These are phyloP conservation scores for Meloidogyne hapla DNA, from an alignment of 1,140 invertebrate species.

Conservation along the genomic window DNA sequence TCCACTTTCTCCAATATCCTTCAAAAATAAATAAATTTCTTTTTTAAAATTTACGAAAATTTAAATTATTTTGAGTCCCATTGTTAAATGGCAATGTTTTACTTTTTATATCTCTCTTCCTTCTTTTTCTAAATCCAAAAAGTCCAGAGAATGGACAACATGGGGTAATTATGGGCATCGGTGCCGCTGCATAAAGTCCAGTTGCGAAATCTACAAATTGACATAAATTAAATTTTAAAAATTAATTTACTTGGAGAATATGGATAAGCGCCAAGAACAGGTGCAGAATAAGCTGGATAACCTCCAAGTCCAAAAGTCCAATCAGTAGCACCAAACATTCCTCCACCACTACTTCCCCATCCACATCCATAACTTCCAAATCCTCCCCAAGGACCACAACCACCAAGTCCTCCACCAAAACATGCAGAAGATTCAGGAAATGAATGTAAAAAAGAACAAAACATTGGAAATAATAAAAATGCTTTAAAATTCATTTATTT, in stretches of 20 bases:
- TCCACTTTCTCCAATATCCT: too few relatives aligned
- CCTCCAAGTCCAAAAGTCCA: neutral
- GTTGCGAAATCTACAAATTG: neutral
- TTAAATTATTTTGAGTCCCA: neutral
- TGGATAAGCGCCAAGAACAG: neutral
- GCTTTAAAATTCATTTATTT: neutral
- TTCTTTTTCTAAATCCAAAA: neutral
- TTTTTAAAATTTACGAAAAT: neutral
- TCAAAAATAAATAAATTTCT: too few relatives aligned
- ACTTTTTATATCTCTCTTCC: neutral
- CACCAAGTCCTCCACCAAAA: constrained; percentile 1
- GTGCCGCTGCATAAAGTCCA: neutral
- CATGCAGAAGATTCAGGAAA: neutral
- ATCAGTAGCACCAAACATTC: neutral
- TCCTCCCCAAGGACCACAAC: constrained; percentile 1
- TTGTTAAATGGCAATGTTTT: neutral
- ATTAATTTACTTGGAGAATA: neutral
- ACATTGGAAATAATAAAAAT: neutral
- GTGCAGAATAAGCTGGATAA: neutral
- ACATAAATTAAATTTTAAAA: too few relatives aligned
- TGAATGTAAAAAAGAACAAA: neutral
- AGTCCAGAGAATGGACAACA: neutral
- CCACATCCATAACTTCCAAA: neutral
- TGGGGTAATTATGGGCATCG: neutral
- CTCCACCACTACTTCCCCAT: neutral